Evolutionary conservation across 2,113 vertebrate genomes (phyloP).

Genomic region (Caracal caracal): DNA sequence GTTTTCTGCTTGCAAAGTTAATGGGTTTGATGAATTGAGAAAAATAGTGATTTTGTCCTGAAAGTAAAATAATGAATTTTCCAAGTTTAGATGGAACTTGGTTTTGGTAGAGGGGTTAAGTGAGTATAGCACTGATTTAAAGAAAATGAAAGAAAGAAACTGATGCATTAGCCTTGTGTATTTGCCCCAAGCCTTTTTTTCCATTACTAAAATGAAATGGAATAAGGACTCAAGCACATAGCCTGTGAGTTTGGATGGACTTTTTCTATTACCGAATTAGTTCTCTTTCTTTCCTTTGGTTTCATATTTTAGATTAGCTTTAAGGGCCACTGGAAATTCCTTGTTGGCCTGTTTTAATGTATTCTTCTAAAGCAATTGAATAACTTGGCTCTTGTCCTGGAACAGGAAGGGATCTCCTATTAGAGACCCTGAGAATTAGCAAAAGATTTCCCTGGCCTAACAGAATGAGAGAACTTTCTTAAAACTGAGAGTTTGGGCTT

Average conservation of each 20-base stretch:
- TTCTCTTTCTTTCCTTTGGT: slow-evolving; percentile 51
- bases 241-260: slow-evolving; percentile 40
- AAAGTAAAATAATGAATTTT: slow-evolving; percentile 16
- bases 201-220: slow-evolving; percentile 32
- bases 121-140: neutral
- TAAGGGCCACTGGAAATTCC: slow-evolving; percentile 14
- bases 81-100: neutral
- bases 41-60: neutral
- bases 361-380: neutral
- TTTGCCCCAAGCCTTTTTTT: slow-evolving; percentile 45
- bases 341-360: slow-evolving; percentile 1
- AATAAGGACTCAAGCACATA: slow-evolving; percentile 18
- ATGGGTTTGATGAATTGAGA: neutral
- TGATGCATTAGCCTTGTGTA: neutral
- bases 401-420: neutral
- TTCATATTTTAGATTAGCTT: slow-evolving; percentile 32
- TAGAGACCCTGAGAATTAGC: neutral
- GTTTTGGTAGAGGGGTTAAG: neutral
- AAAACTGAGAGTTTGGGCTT: neutral
- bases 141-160: neutral
- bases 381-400: neutral
- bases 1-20: neutral
- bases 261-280: slow-evolving; percentile 48
- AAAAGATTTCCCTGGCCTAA: neutral
- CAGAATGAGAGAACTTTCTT: neutral